These are phyloP conservation scores for Dermatemys mawii DNA, from an alignment of 2,113 vertebrate species.

Conservation along the genomic window DNA sequence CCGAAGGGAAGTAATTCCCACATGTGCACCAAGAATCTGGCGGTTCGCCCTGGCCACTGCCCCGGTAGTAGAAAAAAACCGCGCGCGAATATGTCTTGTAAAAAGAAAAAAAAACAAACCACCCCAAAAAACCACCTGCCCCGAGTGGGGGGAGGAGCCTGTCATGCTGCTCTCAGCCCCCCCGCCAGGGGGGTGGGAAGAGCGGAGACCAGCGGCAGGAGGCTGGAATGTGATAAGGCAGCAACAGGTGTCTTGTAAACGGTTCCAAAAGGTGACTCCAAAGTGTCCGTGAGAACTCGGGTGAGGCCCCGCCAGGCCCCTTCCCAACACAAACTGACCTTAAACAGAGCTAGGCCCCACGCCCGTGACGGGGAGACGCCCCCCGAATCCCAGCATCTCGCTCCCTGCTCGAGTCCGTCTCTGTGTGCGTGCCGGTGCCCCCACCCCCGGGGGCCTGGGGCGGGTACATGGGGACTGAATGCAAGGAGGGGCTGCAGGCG, in stretches of 20 bases:
- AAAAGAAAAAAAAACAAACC: too few species aligned
- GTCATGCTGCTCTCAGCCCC: neutral
- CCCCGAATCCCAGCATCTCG: neutral
- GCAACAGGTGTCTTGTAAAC: constrained; percentile 7
- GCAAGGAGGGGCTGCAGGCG: neutral
- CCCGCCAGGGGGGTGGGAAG: neutral
- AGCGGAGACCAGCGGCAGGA: neutral
- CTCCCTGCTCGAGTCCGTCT: neutral
- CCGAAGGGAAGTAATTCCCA: neutral
- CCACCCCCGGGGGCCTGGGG: neutral
- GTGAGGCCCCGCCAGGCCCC: neutral
- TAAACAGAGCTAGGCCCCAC: neutral
- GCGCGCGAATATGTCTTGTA: neutral
- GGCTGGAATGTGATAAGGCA: constrained; percentile 11
- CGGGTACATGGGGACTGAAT: neutral
- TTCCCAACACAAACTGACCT: neutral
- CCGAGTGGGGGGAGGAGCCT: neutral
- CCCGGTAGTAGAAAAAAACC: neutral
- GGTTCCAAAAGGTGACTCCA: neutral
- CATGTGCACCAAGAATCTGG: neutral
- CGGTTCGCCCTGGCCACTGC: neutral
- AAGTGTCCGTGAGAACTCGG: neutral
- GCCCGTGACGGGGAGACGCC: neutral
- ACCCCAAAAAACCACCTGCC: neutral
- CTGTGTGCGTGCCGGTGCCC: neutral